phyloP scores from a whole-genome alignment of 2,113 vertebrate genomes.

The Thamnophis sirtalis region DNA sequence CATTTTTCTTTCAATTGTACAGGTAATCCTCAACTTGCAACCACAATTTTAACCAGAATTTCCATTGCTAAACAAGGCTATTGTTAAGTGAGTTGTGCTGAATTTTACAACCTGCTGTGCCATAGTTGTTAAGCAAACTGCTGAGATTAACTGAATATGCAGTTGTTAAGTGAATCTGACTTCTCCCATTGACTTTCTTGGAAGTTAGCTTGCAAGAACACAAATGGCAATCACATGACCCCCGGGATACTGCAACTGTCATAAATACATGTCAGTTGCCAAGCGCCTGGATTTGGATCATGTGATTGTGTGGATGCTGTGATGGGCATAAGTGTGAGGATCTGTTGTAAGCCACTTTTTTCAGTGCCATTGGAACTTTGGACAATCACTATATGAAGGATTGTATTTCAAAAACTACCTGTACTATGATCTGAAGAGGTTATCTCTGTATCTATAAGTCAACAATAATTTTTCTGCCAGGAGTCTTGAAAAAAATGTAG shows the following conservation, averaged over 20 bases:
- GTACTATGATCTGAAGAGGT: neutral
- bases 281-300: neutral
- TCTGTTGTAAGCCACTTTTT: neutral
- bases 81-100: neutral
- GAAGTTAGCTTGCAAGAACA: neutral
- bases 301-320: neutral
- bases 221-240: too few species aligned
- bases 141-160: neutral
- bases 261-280: neutral
- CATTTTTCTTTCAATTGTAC: neutral
- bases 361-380: neutral
- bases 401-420: neutral
- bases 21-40: neutral
- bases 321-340: neutral
- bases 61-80: neutral
- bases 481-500: neutral
- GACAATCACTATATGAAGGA: neutral
- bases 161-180: neutral
- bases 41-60: neutral
- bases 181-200: neutral
- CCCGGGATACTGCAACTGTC: neutral
- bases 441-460: neutral
- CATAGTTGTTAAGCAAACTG: neutral
- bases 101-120: neutral
- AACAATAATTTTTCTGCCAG: neutral